Percentiles rank a stretch among this genome's conserved stretches.
Evolutionary conservation across 1,140 invertebrate species (phyloP).

Genomic region (Saxidomus purpurata): DNA sequence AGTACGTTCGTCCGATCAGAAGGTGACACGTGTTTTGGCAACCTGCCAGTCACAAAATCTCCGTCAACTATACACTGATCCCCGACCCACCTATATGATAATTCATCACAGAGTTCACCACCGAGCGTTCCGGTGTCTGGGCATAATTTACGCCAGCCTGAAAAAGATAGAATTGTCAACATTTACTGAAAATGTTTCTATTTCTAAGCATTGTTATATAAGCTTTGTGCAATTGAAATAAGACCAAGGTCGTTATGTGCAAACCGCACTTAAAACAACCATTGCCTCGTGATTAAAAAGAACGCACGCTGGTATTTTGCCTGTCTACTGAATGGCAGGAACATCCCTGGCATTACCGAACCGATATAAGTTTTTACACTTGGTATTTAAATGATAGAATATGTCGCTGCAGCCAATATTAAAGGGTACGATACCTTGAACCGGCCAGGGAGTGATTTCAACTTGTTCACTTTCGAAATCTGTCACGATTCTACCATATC

Average conservation of each 20-base stretch:
- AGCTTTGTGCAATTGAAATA: neutral
- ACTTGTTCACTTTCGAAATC: constrained; percentile 66
- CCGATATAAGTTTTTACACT: too few relatives aligned
- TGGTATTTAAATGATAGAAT: too few relatives aligned
- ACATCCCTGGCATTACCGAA: too few relatives aligned
- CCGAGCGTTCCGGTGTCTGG: constrained; percentile 57
- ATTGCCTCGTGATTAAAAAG: too few relatives aligned
- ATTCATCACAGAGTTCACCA: constrained; percentile 62
- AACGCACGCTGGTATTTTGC: too few relatives aligned
- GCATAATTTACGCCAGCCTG: constrained; percentile 65
- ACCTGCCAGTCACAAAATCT: constrained; percentile 61
- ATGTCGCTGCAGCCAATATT: too few relatives aligned
- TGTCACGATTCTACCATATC: constrained; percentile 68
- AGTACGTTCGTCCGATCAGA: constrained; percentile 58
- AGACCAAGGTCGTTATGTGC: too few relatives aligned
- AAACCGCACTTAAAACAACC: too few relatives aligned
- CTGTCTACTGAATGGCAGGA: too few relatives aligned
- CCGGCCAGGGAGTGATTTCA: constrained; percentile 69
- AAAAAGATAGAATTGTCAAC: neutral
- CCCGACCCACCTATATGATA: constrained; percentile 66
- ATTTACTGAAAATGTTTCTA: too few relatives aligned
- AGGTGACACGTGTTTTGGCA: constrained; percentile 59
- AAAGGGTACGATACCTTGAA: too few relatives aligned
- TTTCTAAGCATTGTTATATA: neutral
- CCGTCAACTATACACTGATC: constrained; percentile 63